phyloP scores from a whole-genome alignment of 1,140 invertebrate species.

The Sinella curviseta region DNA sequence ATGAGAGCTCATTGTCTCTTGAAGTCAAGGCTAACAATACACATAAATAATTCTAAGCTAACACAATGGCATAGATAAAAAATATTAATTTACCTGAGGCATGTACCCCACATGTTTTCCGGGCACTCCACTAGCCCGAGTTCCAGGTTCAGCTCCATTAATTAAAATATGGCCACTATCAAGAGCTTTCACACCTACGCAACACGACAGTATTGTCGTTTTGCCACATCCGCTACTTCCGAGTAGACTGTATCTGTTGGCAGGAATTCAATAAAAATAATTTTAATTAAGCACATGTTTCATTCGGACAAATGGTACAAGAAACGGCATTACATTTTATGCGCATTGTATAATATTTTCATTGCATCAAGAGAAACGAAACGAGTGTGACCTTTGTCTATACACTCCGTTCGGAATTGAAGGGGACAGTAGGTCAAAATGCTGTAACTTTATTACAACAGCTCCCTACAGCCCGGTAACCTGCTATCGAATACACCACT shows the following conservation, averaged over 20 bases:
- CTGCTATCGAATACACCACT: no score
- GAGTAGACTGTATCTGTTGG: constrained; percentile 55
- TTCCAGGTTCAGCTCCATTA: constrained; percentile 64
- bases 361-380: no score
- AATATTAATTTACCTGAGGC: constrained; percentile 57
- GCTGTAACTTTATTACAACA: no score
- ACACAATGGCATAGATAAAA: no score
- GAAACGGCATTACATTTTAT: neutral
- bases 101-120: constrained; percentile 72
- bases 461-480: no score
- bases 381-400: no score
- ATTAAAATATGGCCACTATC: constrained; percentile 54
- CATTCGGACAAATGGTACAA: neutral
- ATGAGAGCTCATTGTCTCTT: no score
- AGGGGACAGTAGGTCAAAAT: no score
- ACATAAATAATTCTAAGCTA: no score
- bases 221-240: constrained; percentile 53
- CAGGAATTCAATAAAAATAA: constrained; percentile 27
- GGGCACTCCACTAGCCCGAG: constrained; percentile 70
- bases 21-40: no score
- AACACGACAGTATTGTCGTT: constrained; percentile 56
- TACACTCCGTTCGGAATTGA: no score
- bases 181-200: constrained; percentile 54
- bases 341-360: no score
- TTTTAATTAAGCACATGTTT: neutral